Base-by-base conservation (phyloP, 2,797 vertebrate species). In the Enteromius argenteus region DNA sequence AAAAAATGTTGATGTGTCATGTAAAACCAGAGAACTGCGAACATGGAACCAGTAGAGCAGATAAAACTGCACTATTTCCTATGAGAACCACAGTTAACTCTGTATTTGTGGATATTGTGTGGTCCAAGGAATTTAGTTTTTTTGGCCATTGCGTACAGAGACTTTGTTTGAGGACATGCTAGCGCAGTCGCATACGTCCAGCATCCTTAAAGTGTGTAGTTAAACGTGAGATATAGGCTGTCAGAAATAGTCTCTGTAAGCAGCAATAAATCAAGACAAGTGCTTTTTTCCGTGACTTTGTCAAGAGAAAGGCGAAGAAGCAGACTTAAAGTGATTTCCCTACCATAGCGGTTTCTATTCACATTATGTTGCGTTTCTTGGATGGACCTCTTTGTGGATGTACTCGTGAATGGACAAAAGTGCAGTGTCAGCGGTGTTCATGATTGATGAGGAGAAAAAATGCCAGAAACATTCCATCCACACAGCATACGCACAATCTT, bases 11-110 rank as follows among this genome's bases (percentile, higher is more conserved):
- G 9, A 79, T 76, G 15, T 89, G 89, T 78, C 86, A 86, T 85
- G 85, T 53, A 86, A 90, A 80, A 39, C 84, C 42, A 53, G 46
- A 49, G 75, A 73, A 79, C 86, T 86, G 78, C 27, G 62, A 82
- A 71, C 75, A 67, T 68, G 66, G 81, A 87, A 46, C 62, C 76
- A 79, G 78, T 39, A 64, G 76, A 84, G 69, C 60, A 82, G 81
- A 80, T 84, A 74, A 58, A 77, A 68, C 82, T 83, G 79, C 66
- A 37, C 44, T 39, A 69, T 82, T 81, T 87, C 71, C 86, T 62
- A 35, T 71, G 79, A 79, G 76, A 73, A 76, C 72, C 35, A 49
- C 60, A 74, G 72, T 87, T 81, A 85, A 81, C 53, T 71, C 80
- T 81, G 35, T 75, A 75, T 79, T 76, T 78, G 67, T 81, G 67